Evolutionary conservation across 92 coral and sea anemone genomes (phyloP), one percentile per base, ranked within the genome.

Genomic region (Muricea muricata): DNA sequence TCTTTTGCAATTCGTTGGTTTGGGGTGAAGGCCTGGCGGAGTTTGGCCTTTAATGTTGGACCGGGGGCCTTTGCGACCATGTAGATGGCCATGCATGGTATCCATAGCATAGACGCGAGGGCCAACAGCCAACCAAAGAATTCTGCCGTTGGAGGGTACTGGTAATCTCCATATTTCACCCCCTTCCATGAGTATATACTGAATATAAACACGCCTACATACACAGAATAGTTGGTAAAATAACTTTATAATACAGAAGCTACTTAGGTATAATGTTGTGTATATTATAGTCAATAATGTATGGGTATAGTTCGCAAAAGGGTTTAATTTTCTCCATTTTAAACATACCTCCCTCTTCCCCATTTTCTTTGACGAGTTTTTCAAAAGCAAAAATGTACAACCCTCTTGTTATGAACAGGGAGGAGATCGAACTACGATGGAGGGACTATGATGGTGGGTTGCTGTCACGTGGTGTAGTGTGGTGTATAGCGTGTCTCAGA

Each of bases 91-190:
- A 97, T 92, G 3, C 97, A 94, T 0, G 99, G 99, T 35, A 97
- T 92, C 94, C 93, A 97, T 81, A 94, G 42, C 99, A 97, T 97
- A 29, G 99, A 97, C 2, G 99, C 75, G 18, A 97, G 87, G 23
- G 99, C 99, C 48, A 97, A 87, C 24, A 92, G 57, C 99, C 99
- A 97, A 7, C 99, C 99, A 11, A 91, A 76, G 75, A 90, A 92
- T 85, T 97, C 99, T 6, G 98, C 99, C 97, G 94, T 89, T 0
- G 73, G 85, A 6, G 99, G 99, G 88, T 97, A 97, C 76, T 94
- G 67, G 73, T 97, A 97, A 13, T 79, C 29, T 28, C 91, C 99
- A 71, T 90, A 92, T 32, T 80, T 34, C 33, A 96, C 98, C 4
- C 99, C 99, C 21, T 82, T 84, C 99, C 99, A 96, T 73, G 94